Percentiles rank a stretch among this genome's conserved stretches.
phyloP scores from a whole-genome alignment of 2,888 invertebrate species.

The Zygogramma bicolorata region DNA sequence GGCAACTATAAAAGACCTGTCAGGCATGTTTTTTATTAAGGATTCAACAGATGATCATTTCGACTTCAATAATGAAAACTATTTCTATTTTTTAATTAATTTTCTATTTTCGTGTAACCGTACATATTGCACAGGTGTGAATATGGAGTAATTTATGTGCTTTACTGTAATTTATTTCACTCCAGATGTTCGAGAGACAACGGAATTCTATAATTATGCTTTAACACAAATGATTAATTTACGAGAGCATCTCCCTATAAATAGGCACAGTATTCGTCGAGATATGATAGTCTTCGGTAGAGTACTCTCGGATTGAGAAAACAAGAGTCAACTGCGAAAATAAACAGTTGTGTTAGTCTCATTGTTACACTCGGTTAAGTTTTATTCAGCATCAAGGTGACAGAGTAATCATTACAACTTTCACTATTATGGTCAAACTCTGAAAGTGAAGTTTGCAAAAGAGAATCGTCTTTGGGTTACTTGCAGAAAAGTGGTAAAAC shows the following conservation, averaged over 20 bases:
- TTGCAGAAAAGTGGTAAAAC: no score
- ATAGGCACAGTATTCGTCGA: slow-evolving; percentile 24
- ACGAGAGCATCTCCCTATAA: slow-evolving; percentile 25
- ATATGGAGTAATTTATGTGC: slow-evolving; percentile 39
- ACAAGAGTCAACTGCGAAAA: slow-evolving; percentile 20
- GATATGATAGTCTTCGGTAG: slow-evolving; percentile 30
- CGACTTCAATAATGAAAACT: not conserved
- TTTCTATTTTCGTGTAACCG: slow-evolving; percentile 32
- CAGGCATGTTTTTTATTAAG: not conserved
- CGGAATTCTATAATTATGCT: slow-evolving; percentile 34
- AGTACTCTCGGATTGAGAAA: slow-evolving; percentile 20
- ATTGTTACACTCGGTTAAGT: no score
- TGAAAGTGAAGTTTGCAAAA: no score
- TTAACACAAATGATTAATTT: slow-evolving; percentile 38
- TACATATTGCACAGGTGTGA: slow-evolving; percentile 39
- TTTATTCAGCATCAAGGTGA: no score
- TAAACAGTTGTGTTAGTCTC: not conserved
- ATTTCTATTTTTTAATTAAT: slow-evolving; percentile 25
- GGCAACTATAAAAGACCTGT: not conserved
- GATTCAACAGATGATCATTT: not conserved
- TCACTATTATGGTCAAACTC: no score
- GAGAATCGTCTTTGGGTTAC: no score
- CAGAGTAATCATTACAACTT: no score
- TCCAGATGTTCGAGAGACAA: slow-evolving; percentile 55
- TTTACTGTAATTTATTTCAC: slow-evolving; percentile 49